Conservation (phyloP, 1,140 invertebrate genomes). For the Lerema accius region DNA sequence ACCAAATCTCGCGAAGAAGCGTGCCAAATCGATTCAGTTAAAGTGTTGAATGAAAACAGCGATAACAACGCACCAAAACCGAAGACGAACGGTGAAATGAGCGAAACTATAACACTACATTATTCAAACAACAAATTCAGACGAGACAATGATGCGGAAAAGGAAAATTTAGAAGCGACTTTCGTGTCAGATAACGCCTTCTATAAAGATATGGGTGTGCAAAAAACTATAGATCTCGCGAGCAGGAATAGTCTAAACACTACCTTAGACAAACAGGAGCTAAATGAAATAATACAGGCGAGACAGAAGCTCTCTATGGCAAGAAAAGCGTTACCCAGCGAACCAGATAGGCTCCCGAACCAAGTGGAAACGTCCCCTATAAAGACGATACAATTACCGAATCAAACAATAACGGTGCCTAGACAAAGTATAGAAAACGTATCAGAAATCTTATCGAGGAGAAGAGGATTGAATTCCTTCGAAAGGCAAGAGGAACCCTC, state of each 20-base stretch:
- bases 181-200: conserved; percentile 73
- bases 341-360: conserved; percentile 56
- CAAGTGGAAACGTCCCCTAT: conserved; percentile 54
- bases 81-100: conserved; percentile 60
- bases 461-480: conserved; percentile 61
- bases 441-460: conserved; percentile 64
- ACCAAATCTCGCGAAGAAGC: conserved; percentile 70
- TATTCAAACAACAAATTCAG: conserved; percentile 69
- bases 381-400: conserved; percentile 71
- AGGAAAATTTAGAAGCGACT: conserved; percentile 66
- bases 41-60: conserved; percentile 69
- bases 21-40: conserved; percentile 69
- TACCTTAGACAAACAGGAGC: conserved; percentile 72
- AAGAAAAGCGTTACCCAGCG: conserved; percentile 64
- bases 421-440: conserved; percentile 71
- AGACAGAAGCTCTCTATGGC: conserved; percentile 73
- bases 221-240: conserved; percentile 51
- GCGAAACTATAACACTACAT: conserved; percentile 70
- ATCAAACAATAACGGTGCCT: conserved; percentile 72
- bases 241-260: conserved; percentile 69
- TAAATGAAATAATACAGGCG: conserved; percentile 78
- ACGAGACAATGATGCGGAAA: conserved; percentile 63
- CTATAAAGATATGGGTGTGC: conserved; percentile 69
- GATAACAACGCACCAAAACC: conserved; percentile 62
- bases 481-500: conserved; percentile 52